A percentile compares a stretch with the other conserved stretches of the same genome.
phyloP scores from a whole-genome alignment of 2,888 invertebrate genomes.

The Rambutsinella grinnellia region DNA sequence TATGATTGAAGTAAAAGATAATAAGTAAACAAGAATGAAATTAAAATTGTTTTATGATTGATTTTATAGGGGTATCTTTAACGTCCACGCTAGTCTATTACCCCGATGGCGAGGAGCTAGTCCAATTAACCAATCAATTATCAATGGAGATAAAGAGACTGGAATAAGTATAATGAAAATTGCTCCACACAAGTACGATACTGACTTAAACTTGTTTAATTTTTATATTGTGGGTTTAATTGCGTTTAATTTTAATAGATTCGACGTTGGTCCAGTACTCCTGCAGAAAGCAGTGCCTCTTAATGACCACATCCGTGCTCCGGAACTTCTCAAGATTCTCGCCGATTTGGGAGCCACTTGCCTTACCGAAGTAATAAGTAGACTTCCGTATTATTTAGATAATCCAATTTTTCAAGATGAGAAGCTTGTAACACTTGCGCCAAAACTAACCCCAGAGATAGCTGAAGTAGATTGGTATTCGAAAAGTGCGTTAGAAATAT shows the following conservation, averaged over 20 bases:
- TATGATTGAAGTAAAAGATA: conserved; percentile 74
- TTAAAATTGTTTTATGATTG: neutral
- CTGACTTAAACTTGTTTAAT: conserved; percentile 6
- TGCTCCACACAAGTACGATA: conserved; percentile 79
- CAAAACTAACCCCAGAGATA: conserved; percentile 77
- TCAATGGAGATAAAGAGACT: conserved; percentile 84
- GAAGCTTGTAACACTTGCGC: conserved; percentile 73
- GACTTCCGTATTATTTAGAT: conserved; percentile 28
- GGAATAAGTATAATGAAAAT: conserved; percentile 92
- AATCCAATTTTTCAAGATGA: conserved; percentile 52
- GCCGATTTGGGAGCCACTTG: conserved; percentile 48
- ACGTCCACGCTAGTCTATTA: conserved; percentile 92
- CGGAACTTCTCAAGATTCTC: conserved; percentile 49
- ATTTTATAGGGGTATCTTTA: conserved; percentile 85
- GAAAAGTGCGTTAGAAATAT: conserved; percentile 77
- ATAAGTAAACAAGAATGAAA: neutral
- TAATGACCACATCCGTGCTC: conserved; percentile 57
- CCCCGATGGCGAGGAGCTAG: conserved; percentile 95
- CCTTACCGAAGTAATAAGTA: conserved; percentile 46
- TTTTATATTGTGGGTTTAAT: neutral
- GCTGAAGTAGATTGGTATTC: conserved; percentile 78
- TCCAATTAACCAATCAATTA: conserved; percentile 87
- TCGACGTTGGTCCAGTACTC: conserved; percentile 63
- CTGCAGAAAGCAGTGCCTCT: conserved; percentile 40
- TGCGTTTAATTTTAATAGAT: conserved; percentile 37